Evolutionary conservation across 2,797 vertebrate genomes (phyloP), one percentile per base, ranked within the genome.

Genomic region (Phrynocephalus guinanensis): DNA sequence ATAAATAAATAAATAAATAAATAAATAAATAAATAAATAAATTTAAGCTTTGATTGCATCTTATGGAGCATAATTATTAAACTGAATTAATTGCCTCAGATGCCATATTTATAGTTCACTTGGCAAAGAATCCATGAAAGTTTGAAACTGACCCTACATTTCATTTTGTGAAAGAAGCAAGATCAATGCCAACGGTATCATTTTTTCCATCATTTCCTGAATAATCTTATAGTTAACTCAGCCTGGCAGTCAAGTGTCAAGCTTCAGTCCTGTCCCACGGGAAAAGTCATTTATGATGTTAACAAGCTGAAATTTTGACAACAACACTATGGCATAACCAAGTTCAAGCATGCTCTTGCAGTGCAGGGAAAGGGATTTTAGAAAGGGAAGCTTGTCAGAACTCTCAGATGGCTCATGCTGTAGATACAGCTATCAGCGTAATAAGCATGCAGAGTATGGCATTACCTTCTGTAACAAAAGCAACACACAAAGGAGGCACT

Each of bases 151-250:
- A 50, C 30, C 6, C 9, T 83, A 81, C 24, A 60, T 83, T 92
- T 79, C 63, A 71, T 11, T 92, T 3, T 26, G 52, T 30, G 33
- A 11, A 18, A 68, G 50, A 80, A 4, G 86, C 15, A 16, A 30
- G 88, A 20, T 82, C 3, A 86, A n/a, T 48, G 77, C 26, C 83
- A 77, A 73, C 52, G 9, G 50, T 72, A 81, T 68, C 72, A 13
- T 68, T 89, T 91, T 68, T 89, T 91, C 88, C 80, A 88, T 52
- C 50, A 33, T 86, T 88, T 44, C 48, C 63, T 22, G 86, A 85
- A 77, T n/a, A 33, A 77, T 89, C 87, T 88, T 50, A 86, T 15
- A 78, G 9, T 7, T 1, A 79, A 1, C 48, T 86, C 88, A 70
- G 83, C 56, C 3, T 0, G 81, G 10, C 9, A 89, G 77, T 84